Conservation (phyloP, 2,113 vertebrate species). For the Labeo rohita region DNA sequence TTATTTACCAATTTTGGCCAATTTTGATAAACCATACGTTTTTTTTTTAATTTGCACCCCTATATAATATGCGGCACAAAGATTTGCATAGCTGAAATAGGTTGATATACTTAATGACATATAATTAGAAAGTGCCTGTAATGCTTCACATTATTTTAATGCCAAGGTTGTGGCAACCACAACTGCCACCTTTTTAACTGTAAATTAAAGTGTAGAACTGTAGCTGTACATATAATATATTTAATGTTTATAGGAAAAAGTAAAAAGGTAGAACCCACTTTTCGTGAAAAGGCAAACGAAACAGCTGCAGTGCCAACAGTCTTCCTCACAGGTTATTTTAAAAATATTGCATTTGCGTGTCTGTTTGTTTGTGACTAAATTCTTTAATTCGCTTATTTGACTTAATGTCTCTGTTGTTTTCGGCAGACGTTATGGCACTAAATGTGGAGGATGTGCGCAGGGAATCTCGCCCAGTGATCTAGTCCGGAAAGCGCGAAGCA, state of each 20-base stretch:
- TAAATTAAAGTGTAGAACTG: neutral
- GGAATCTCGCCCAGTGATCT: constrained; percentile 97
- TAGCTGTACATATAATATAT: neutral
- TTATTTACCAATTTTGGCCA: neutral
- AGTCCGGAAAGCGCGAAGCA: constrained; percentile 92
- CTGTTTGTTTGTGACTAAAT: neutral
- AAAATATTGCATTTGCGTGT: neutral
- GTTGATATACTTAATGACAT: neutral
- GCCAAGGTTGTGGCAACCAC: neutral
- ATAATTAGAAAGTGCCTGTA: neutral
- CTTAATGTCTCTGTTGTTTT: constrained; percentile 6
- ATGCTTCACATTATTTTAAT: neutral
- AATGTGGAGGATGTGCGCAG: constrained; percentile 94
- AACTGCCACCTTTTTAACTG: neutral
- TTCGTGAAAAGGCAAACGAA: neutral
- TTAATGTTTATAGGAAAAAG: neutral
- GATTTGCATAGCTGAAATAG: neutral
- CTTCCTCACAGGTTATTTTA: too few relatives aligned
- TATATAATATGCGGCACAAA: neutral
- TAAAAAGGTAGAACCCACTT: neutral
- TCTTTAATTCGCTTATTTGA: neutral
- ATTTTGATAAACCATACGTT: neutral
- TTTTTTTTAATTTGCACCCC: neutral
- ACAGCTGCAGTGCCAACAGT: neutral
- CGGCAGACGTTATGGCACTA: constrained; percentile 94